Evolutionary conservation across 2,888 invertebrate genomes (phyloP), one percentile per base, ranked within the genome.

Genomic region (Aporophyla lueneburgensis): DNA sequence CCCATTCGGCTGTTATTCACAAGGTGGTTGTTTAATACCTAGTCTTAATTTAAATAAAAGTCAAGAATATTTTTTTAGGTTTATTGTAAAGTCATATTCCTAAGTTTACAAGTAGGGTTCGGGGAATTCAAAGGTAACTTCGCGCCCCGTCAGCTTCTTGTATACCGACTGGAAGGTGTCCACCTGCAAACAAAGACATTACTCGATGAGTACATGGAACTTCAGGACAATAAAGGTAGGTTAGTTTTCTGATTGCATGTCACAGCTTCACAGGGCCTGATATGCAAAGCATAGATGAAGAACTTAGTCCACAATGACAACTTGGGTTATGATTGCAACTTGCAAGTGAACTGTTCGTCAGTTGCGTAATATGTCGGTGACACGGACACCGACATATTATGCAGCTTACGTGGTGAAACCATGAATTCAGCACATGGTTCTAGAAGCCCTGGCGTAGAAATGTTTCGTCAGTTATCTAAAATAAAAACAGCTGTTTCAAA

Each of bases 41-140:
- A 19, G 1, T 65, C 19, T 2, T 65, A 49, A 1, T n/a, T 6
- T 19, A 63, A 85, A 72, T 67, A 51, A 81, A 78, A 89, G 54
- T 89, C 90, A 88, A 61, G 19, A 40, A 54, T 71, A 93, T 91
- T 85, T 91, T 95, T 96, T 95, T 93, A 88, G 89, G 90, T 96
- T 96, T 96, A 96, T 95, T 96, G 96, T 95, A 95, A 96, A 96
- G 94, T 95, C 92, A 95, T 94, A 94, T 88, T 96, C 86, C 94
- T 96, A 94, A 94, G 91, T 97, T 98, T 98, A 99, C 98, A 99
- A 98, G 97, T 98, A 99, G 91, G 99, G 99, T 97, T 99, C 99
- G 85, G 99, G 99, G 97, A 99, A 99, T 97, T 99, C 99, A 96
- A 99, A 99, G 89, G 98, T 98, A 78, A 99, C 99, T 97, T 99